Conservation (phyloP, 2,797 vertebrate genomes). For the Xyrichtys novacula region DNA sequence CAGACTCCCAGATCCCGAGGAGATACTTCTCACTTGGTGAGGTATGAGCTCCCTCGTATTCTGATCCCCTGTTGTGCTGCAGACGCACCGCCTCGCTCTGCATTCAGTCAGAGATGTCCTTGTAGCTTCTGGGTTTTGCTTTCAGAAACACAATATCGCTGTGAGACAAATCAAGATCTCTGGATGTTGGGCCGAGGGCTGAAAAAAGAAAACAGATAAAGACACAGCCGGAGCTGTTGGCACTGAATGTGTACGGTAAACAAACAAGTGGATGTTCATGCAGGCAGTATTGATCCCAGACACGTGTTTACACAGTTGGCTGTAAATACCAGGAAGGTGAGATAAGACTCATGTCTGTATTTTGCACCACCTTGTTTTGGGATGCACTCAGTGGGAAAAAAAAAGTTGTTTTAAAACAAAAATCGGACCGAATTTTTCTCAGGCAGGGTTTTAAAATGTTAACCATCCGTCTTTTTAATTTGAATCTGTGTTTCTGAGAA, state of each 20-base stretch:
- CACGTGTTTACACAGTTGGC: slow-evolving; percentile 48
- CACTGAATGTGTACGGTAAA: slow-evolving; percentile 40
- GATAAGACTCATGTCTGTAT: slow-evolving; percentile 40
- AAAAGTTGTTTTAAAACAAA: slow-evolving; percentile 13
- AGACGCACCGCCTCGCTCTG: slow-evolving; percentile 17
- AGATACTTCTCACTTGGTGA: slow-evolving; percentile 99
- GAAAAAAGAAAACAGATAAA: slow-evolving; percentile 44
- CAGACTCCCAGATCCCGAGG: slow-evolving; percentile 98
- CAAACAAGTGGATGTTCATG: slow-evolving; percentile 30
- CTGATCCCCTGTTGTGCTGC: slow-evolving; percentile 50
- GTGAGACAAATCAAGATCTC: slow-evolving; percentile 48
- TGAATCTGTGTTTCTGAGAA: background rate
- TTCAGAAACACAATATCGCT: slow-evolving; percentile 30
- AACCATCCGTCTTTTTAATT: background rate
- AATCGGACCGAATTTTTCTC: background rate
- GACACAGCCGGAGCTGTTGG: slow-evolving; percentile 32
- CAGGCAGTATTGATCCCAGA: slow-evolving; percentile 39
- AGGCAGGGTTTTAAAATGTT: background rate
- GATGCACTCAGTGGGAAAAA: background rate
- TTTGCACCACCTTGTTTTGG: slow-evolving; percentile 12
- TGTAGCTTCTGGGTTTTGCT: slow-evolving; percentile 25
- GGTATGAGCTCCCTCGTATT: slow-evolving; percentile 85
- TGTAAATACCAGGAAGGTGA: slow-evolving; percentile 23
- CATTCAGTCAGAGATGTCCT: slow-evolving; percentile 50
- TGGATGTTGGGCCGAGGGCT: slow-evolving; percentile 35